phyloP scores from a whole-genome alignment of 2,797 vertebrate species.

The Hapalemur alaotrensis region DNA sequence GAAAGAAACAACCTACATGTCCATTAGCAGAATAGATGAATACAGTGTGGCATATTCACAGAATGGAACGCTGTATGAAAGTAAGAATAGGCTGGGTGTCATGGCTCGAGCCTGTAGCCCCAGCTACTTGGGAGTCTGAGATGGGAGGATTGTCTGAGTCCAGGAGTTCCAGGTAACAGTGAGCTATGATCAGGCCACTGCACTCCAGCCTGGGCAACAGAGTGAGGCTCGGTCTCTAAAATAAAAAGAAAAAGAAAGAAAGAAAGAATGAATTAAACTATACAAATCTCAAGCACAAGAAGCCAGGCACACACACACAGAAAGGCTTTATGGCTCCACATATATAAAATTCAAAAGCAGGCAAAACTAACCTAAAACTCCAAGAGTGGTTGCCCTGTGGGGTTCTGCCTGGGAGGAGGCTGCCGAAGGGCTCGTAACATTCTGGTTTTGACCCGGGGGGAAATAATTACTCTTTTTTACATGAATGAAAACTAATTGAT shows the following conservation, averaged over 20 bases:
- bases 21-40: neutral
- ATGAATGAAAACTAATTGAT: neutral
- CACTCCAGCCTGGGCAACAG: neutral
- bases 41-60: neutral
- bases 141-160: neutral
- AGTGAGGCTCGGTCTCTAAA: neutral
- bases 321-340: neutral
- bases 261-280: neutral
- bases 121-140: neutral
- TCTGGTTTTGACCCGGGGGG: neutral
- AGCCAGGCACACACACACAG: neutral
- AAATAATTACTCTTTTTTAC: neutral
- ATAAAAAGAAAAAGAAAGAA: too few relatives aligned
- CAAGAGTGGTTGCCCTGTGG: neutral
- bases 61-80: neutral
- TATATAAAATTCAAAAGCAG: neutral
- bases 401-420: neutral
- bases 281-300: neutral
- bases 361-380: neutral
- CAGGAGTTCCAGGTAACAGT: neutral
- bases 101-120: neutral
- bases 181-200: neutral
- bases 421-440: neutral
- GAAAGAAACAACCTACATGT: neutral
- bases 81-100: neutral